Evolutionary conservation across 2,888 invertebrate genomes (phyloP), one percentile per base, ranked within the genome.

Genomic region (Parnassius glacialis): DNA sequence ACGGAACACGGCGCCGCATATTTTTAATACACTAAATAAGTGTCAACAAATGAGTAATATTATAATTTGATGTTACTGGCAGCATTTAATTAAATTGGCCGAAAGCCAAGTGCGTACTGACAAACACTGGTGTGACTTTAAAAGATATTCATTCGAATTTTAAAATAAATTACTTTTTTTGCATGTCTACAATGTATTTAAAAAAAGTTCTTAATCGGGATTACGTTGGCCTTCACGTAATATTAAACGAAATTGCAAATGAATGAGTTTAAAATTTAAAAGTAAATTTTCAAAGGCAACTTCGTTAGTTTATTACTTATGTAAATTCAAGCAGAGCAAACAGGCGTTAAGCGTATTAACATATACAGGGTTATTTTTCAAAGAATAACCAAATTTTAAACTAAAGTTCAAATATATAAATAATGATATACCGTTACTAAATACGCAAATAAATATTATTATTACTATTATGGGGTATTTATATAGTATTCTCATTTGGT

Each of bases 1-100:
- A 34, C 34, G 34, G 34, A 34, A 7, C 7, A 34, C 34, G 34
- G 16, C 55, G 44, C 20, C 55, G 41, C 9, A 34, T 34, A 52
- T 57, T 61, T 52, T 61, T 56, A 45, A 53, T 16, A 61, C 48
- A 61, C 52, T 52, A 13, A 57, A 57, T 54, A 58, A 58, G 43
- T 58, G 57, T 62, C 57, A 50, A 12, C 50, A 50, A 34, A 53
- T 58, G 61, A 57, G 34, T 57, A 62, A 58, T 62, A 57, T 50
- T 62, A 57, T 50, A 58, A 57, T 62, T 62, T 54, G 58, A 62
- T 62, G 34, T 48, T 41, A 58, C 62, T 34, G 53, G 47, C 41
- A 16, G 11, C 58, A 41, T 62, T 62, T 62, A 57, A 62, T 57
- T 62, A 57, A 62, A 53, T 58, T 62, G 62, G 62, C 53, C n/a